Percentiles rank a stretch among this genome's conserved stretches.
Evolutionary conservation across 2,113 vertebrate species (phyloP).

Genomic region (Megatriorchis doriae): DNA sequence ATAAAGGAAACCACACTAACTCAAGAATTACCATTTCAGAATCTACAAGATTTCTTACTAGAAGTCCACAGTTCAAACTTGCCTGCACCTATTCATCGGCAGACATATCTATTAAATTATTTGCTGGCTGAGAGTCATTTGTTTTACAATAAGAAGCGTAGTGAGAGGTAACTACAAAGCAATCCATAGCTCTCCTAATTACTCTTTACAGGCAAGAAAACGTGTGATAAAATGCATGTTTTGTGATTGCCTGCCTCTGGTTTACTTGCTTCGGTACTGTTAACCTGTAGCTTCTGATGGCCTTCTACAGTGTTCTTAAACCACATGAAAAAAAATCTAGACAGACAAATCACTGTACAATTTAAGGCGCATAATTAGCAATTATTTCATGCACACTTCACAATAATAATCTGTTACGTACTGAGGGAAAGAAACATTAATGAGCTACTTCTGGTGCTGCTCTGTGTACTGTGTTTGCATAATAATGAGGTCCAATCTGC

Average conservation of each 20-base stretch:
- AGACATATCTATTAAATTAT: constrained; percentile 30
- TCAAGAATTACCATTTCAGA: not conserved
- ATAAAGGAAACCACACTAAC: not conserved
- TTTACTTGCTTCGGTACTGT: not conserved
- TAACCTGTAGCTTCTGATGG: constrained; percentile 22
- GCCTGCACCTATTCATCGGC: not conserved
- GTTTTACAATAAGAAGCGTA: constrained; percentile 22
- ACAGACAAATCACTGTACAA: constrained; percentile 40
- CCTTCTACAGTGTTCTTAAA: not conserved
- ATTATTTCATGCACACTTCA: constrained; percentile 63
- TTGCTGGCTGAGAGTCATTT: constrained; percentile 23
- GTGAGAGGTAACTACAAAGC: constrained; percentile 13
- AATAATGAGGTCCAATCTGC: constrained; percentile 75
- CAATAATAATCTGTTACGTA: constrained; percentile 63
- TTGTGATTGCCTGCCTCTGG: not conserved
- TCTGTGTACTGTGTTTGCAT: constrained; percentile 72
- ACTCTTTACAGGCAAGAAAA: constrained; percentile 8
- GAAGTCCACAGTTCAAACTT: not conserved
- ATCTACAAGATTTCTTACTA: not conserved
- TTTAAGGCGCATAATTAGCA: constrained; percentile 63
- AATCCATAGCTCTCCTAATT: constrained; percentile 21
- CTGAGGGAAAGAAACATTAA: constrained; percentile 65
- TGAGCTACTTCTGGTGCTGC: constrained; percentile 63
- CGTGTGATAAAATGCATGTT: not conserved
- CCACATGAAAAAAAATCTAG: not conserved